Conservation (phyloP, 1,140 invertebrate species). For the Dendrolimus punctatus region DNA sequence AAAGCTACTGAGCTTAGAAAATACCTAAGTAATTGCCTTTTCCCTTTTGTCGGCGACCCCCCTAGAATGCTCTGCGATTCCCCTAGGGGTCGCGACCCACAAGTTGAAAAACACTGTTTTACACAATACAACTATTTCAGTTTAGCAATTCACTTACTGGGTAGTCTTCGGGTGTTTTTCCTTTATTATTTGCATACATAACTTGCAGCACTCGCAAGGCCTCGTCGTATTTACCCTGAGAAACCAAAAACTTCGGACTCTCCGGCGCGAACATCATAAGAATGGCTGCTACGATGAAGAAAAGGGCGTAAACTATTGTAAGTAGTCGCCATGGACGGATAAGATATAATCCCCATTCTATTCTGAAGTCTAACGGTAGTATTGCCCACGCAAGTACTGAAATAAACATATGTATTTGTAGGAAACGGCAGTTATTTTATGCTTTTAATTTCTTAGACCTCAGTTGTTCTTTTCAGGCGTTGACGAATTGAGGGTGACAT, state of each 20-base stretch:
- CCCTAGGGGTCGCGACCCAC: too few relatives aligned
- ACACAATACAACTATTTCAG: too few relatives aligned
- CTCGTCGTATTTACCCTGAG: slow-evolving; percentile 74
- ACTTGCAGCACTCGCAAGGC: slow-evolving; percentile 73
- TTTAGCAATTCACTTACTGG: slow-evolving; percentile 26
- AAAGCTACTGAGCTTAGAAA: too few relatives aligned
- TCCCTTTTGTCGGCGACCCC: too few relatives aligned
- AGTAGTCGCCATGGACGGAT: slow-evolving; percentile 78
- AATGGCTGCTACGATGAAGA: slow-evolving; percentile 63
- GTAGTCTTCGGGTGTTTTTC: slow-evolving; percentile 44
- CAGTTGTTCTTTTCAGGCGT: too few relatives aligned
- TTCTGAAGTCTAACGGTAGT: slow-evolving; percentile 71
- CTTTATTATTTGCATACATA: slow-evolving; percentile 77
- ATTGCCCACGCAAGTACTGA: slow-evolving; percentile 76
- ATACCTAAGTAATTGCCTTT: too few relatives aligned
- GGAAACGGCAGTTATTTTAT: too few relatives aligned
- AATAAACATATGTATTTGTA: slow-evolving; percentile 15
- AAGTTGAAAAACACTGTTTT: too few relatives aligned
- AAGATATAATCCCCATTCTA: slow-evolving; percentile 53
- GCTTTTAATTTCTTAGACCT: too few relatives aligned
- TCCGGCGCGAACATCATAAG: slow-evolving; percentile 76
- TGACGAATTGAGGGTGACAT: too few relatives aligned
- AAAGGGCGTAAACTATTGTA: slow-evolving; percentile 41
- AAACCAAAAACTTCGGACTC: slow-evolving; percentile 83
- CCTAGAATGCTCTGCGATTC: too few relatives aligned